Evolutionary conservation across 2,797 vertebrate genomes (phyloP), one percentile per base, ranked within the genome.

Genomic region (Typhlichthys eigenmanni): DNA sequence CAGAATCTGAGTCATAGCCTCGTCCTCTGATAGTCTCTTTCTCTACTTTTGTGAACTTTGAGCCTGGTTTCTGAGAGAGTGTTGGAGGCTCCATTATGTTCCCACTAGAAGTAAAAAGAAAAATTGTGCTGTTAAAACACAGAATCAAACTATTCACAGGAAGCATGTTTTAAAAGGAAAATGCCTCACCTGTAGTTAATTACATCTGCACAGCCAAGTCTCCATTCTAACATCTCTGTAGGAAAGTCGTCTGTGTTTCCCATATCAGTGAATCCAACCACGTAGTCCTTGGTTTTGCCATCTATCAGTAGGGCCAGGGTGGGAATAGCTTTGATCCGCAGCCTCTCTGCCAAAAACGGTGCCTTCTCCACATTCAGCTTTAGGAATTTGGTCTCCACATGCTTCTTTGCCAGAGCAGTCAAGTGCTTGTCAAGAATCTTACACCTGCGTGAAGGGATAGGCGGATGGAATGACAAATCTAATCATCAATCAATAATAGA

Each of bases 371-470:
- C 97, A 79, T 98, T 96, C 80, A 99, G 80, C 80, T 97, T 98
- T 83, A 99, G 86, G 89, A 99, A 99, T 82, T 98, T 98, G 62
- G 98, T 98, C 85, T 99, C 98, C 13, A 98, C 56, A 1, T 99
- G 97, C 75, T 98, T 99, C 90, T 97, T 98, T 64, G 97, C 93
- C 90, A 99, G 48, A 58, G 92, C 71, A 55, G 85, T 77, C 87
- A 98, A 87, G 78, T 99, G 98, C 84, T 95, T 97, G 89, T 99
- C 98, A 61, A 98, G 24, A 88, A 98, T 96, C 89, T 97, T 94
- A 71, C 96, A 97, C 82, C 98, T 99, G 56, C 52, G 43, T 10
- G 62, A 34, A 69, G 16, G 68, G 58, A 76, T 34, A 1, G 62
- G 77, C 67, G 55, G 74, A 58, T 3, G 50, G 6, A 55, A 54